Conservation (phyloP, 2,797 vertebrate genomes). For the Streptopelia turtur region DNA sequence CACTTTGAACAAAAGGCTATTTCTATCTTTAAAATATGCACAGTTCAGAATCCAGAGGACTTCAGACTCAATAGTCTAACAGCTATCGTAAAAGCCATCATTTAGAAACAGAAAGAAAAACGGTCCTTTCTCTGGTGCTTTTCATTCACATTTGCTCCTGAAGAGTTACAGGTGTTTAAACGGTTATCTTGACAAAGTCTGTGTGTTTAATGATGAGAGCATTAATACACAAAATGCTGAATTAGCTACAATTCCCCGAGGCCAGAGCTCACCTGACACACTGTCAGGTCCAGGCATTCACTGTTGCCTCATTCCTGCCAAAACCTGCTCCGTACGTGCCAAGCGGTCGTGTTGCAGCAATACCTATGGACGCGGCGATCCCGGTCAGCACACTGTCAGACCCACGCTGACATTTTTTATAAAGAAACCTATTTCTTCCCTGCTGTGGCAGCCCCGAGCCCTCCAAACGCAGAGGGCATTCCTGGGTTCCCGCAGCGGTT, state of each 20-base stretch:
- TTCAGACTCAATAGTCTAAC: neutral
- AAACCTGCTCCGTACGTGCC: neutral
- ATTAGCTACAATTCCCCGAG: neutral
- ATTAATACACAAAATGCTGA: neutral
- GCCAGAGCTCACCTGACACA: neutral
- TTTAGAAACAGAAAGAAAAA: neutral
- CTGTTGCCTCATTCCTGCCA: neutral
- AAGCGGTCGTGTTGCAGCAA: neutral
- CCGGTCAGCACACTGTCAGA: neutral
- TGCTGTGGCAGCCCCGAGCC: neutral
- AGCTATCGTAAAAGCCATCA: neutral
- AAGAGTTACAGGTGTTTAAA: neutral
- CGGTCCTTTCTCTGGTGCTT: neutral
- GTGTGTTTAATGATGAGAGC: neutral
- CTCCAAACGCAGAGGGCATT: neutral
- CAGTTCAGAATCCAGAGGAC: neutral
- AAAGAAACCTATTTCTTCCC: neutral
- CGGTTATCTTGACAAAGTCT: neutral
- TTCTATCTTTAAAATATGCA: constrained; percentile 23
- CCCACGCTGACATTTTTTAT: neutral
- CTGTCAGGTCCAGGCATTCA: neutral
- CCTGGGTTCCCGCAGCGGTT: no score
- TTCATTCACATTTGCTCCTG: neutral
- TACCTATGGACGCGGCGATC: fast-evolving
- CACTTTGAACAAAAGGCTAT: constrained; percentile 1